Conservation (phyloP, 35 echinoderm and acorn worm genomes). For the Apostichopus parvimensis region DNA sequence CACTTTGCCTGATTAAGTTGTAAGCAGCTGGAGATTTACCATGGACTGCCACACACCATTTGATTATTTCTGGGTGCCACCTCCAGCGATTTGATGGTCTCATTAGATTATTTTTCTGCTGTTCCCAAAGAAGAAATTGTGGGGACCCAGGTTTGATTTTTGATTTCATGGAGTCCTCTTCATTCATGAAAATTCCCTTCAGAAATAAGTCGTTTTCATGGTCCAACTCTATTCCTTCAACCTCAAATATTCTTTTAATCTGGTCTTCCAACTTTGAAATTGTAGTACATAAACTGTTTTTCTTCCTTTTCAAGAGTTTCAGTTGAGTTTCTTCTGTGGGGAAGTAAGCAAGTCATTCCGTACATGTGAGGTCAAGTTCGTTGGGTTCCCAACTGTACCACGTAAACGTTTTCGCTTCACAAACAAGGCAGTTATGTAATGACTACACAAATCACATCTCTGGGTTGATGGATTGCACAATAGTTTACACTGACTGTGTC, state of each 20-base stretch:
- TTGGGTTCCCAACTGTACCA: background rate
- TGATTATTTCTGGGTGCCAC: background rate
- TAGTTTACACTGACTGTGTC: too few relatives aligned
- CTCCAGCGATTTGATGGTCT: background rate
- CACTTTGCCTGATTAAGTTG: background rate
- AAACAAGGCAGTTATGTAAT: too few relatives aligned
- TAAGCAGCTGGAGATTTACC: conserved; percentile 7
- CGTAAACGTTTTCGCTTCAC: background rate
- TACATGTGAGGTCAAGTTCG: background rate
- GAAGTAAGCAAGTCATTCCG: background rate
- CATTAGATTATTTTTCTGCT: background rate
- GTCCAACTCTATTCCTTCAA: background rate
- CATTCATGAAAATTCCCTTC: background rate
- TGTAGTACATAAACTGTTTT: background rate
- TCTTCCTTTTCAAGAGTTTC: background rate
- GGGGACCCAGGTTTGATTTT: background rate
- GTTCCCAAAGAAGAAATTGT: conserved; percentile 16
- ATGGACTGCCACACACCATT: conserved; percentile 23
- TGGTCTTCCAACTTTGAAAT: background rate
- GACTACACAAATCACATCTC: too few relatives aligned
- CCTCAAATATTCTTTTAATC: background rate
- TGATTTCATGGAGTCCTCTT: background rate
- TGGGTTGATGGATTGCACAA: too few relatives aligned
- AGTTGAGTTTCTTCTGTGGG: background rate
- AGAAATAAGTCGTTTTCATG: background rate